These are phyloP conservation scores for Lepus timidus DNA, from an alignment of 2,113 vertebrate genomes.

Conservation along the genomic window DNA sequence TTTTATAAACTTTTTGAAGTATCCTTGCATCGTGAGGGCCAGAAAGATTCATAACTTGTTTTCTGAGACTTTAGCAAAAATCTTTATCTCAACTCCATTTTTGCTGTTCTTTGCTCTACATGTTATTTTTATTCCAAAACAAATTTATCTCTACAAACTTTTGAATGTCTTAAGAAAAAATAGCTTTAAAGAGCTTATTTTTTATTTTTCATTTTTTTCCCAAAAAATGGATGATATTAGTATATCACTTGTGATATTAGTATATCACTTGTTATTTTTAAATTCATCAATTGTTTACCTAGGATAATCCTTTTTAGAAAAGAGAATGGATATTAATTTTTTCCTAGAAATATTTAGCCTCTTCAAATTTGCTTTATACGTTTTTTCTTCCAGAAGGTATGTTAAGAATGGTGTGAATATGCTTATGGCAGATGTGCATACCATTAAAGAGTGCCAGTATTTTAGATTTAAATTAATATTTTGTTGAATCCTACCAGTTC, in stretches of 20 bases:
- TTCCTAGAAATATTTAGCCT: not conserved
- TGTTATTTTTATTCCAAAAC: constrained; percentile 35
- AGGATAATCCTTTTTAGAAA: constrained; percentile 20
- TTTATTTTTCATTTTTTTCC: constrained; percentile 51
- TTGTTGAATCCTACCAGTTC: constrained; percentile 47
- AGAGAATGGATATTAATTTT: not conserved
- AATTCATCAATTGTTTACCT: constrained; percentile 12
- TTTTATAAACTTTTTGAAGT: too few relatives aligned
- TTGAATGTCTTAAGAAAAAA: constrained; percentile 54
- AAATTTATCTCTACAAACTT: constrained; percentile 13
- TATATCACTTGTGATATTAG: not conserved
- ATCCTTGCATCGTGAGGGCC: not conserved
- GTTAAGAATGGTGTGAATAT: not conserved
- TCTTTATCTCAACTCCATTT: not conserved
- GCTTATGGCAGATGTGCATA: not conserved
- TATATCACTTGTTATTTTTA: constrained; percentile 19
- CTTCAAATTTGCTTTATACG: constrained; percentile 45
- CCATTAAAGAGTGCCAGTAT: constrained; percentile 2
- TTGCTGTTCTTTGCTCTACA: constrained; percentile 11
- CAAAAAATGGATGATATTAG: constrained; percentile 30
- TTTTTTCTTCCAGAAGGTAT: constrained; percentile 10
- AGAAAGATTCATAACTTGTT: not conserved
- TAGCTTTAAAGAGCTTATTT: not conserved
- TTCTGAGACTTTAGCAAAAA: not conserved
- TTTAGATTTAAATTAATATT: constrained; percentile 31